Conservation (phyloP, 2,797 vertebrate genomes). For the Darevskia nairensis region DNA sequence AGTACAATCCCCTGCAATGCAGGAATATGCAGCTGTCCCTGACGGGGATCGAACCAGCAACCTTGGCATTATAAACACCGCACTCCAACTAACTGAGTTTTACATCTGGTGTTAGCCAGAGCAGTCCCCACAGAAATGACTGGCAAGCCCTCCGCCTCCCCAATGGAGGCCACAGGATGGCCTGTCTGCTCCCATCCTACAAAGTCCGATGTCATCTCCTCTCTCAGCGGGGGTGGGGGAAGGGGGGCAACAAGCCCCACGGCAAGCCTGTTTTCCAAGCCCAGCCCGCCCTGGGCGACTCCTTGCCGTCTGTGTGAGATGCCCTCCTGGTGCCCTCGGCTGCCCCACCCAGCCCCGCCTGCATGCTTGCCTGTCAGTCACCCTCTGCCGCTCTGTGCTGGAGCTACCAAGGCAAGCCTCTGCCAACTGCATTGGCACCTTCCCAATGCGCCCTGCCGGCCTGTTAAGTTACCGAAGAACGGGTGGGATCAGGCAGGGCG, state of each 20-base stretch:
- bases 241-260: not conserved
- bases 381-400: not conserved
- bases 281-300: not conserved
- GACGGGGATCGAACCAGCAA: too few relatives aligned
- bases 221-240: too few relatives aligned
- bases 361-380: not conserved
- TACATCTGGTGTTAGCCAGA: too few relatives aligned
- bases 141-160: not conserved
- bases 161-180: not conserved
- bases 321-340: not conserved
- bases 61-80: too few relatives aligned
- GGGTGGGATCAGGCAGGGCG: too few relatives aligned
- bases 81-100: too few relatives aligned
- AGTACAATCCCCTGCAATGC: too few relatives aligned
- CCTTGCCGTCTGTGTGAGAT: not conserved
- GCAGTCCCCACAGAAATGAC: too few relatives aligned
- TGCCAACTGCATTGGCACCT: not conserved
- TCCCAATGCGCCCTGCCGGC: too few relatives aligned
- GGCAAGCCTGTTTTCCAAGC: not conserved
- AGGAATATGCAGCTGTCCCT: too few relatives aligned
- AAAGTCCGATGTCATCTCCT: too few relatives aligned
- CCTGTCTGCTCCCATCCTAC: not conserved
- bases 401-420: not conserved
- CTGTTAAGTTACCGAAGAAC: too few relatives aligned
- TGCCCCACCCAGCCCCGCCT: not conserved